Evolutionary conservation across 2,888 invertebrate species (phyloP).

Genomic region (Cantharis rustica): DNA sequence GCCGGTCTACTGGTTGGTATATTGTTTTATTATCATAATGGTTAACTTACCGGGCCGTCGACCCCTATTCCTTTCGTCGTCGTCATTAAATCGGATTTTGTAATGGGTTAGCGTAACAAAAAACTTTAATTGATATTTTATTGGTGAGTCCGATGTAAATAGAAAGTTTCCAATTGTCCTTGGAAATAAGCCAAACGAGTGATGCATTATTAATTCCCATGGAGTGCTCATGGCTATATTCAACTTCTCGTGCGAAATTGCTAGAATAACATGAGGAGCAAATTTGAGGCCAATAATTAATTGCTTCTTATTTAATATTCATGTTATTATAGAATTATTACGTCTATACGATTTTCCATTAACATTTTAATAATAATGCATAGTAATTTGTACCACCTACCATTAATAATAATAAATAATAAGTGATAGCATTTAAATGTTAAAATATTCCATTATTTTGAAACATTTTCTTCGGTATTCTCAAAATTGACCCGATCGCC

Average conservation of each 20-base stretch:
- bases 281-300: constrained; percentile 12
- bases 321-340: neutral
- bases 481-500: neutral
- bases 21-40: constrained; percentile 33
- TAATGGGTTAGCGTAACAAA: neutral
- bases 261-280: constrained; percentile 8
- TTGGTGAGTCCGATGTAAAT: constrained; percentile 25
- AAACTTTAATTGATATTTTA: constrained; percentile 21
- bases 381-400: neutral
- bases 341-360: neutral
- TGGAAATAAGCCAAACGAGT: constrained; percentile 29
- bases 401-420: neutral
- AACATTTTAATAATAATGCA: neutral
- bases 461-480: too few species aligned
- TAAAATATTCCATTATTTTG: neutral
- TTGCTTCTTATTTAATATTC: constrained; percentile 6
- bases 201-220: constrained; percentile 31
- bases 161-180: constrained; percentile 30
- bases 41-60: constrained; percentile 29
- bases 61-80: constrained; percentile 13
- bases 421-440: neutral
- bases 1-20: constrained; percentile 22
- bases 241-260: constrained; percentile 17
- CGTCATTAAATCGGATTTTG: neutral
- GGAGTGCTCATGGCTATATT: constrained; percentile 20